Conservation (phyloP, 2,113 vertebrate species). For the Callospermophilus lateralis region DNA sequence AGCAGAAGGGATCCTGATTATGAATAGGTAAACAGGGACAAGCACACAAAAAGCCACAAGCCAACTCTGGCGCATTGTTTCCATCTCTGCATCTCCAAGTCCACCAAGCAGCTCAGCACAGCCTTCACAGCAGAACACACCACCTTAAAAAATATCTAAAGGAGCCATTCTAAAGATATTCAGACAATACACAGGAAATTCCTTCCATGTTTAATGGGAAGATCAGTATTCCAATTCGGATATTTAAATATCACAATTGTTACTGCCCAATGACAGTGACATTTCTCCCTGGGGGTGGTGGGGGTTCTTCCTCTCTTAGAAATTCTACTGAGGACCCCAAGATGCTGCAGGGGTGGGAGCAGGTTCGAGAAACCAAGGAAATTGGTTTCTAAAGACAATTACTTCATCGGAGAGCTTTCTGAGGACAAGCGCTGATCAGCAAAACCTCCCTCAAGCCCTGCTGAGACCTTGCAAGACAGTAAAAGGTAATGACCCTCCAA, state of each 20-base stretch:
- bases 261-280: neutral
- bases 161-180: neutral
- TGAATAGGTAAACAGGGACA: constrained; percentile 37
- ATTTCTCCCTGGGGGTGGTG: neutral
- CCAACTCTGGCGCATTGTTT: neutral
- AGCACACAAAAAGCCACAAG: constrained; percentile 62
- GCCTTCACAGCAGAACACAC: neutral
- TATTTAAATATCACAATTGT: neutral
- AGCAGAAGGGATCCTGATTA: neutral
- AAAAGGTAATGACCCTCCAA: neutral
- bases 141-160: constrained; percentile 13
- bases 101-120: neutral
- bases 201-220: neutral
- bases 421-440: neutral
- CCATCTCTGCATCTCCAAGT: neutral
- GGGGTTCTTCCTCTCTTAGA: neutral
- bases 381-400: neutral
- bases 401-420: neutral
- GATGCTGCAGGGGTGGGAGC: neutral
- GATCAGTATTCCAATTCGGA: neutral
- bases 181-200: neutral
- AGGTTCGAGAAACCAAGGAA: neutral
- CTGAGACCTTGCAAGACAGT: neutral
- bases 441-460: neutral
- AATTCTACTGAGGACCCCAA: neutral